These are phyloP conservation scores for human DNA, from an alignment of 2,113 vertebrate species.

Conservation along the genomic window GRCh38 chr11:94535001-94535500, in stretches of 20 bases:
- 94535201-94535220: not conserved
- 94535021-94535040: too few relatives aligned
- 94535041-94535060: too few relatives aligned
- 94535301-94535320: not conserved
- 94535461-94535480: not conserved
- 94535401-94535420: not conserved
- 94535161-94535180: too few relatives aligned
- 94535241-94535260: not conserved
- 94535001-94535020: too few relatives aligned
- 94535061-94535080: too few relatives aligned
- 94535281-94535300: not conserved
- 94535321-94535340: not conserved
- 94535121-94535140: too few relatives aligned
- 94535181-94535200: too few relatives aligned
- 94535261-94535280: not conserved
- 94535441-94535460: not conserved
- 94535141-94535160: too few relatives aligned
- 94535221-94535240: not conserved
- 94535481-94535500: not conserved
- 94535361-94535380: not conserved
- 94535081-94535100: too few relatives aligned
- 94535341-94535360: not conserved
- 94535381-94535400: not conserved
- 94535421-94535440: not conserved
- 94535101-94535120: too few relatives aligned